These are phyloP conservation scores for Amorpha juglandis DNA, from an alignment of 2,888 invertebrate species.

Conservation along the genomic window DNA sequence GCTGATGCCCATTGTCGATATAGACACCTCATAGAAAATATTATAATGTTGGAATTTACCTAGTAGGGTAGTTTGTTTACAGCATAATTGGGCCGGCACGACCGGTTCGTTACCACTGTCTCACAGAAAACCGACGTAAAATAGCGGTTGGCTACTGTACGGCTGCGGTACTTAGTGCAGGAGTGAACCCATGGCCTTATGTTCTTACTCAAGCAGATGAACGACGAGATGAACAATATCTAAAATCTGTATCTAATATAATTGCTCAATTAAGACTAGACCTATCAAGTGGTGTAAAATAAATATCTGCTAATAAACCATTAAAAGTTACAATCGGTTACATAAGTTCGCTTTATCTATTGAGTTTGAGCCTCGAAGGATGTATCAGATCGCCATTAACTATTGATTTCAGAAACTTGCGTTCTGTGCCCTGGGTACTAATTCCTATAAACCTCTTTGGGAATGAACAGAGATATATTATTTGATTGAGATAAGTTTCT, in stretches of 20 bases:
- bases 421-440: not conserved
- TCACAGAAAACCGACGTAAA: no score
- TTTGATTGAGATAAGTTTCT: not conserved
- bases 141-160: no score
- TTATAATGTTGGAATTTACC: no score
- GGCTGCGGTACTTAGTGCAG: no score
- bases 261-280: not conserved
- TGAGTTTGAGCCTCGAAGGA: not conserved
- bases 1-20: no score
- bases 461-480: not conserved
- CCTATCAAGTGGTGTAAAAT: not conserved
- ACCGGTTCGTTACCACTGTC: no score
- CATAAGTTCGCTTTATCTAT: not conserved
- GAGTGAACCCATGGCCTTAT: no score
- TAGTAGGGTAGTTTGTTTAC: no score
- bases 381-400: conserved; percentile 1
- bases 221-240: no score
- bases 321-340: not conserved
- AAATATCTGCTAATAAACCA: conserved; percentile 13
- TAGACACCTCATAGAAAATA: no score
- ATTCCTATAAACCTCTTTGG: not conserved
- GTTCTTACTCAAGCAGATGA: no score
- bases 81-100: no score
- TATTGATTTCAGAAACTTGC: conserved; percentile 18
- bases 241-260: not conserved